Conservation (phyloP, 2,797 vertebrate species). For the Sebastes nivosus region DNA sequence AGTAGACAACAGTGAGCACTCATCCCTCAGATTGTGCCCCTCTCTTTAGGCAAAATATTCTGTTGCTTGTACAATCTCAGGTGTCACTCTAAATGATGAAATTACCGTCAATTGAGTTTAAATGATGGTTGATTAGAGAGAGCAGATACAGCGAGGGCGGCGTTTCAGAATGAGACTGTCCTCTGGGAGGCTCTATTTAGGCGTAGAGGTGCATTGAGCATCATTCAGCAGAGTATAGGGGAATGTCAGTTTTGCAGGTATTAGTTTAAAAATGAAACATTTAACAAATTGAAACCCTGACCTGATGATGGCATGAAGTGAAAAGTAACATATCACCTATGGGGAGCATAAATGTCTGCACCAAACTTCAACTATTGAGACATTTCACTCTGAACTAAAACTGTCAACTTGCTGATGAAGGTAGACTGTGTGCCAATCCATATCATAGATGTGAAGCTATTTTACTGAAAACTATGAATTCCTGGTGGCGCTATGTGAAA, state of each 20-base stretch:
- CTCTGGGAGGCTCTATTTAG: constrained; percentile 19
- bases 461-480: neutral
- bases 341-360: neutral
- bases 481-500: neutral
- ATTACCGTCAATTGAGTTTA: constrained; percentile 43
- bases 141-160: constrained; percentile 25
- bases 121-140: constrained; percentile 47
- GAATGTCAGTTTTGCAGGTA: constrained; percentile 11
- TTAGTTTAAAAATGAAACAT: constrained; percentile 2
- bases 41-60: neutral
- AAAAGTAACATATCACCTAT: neutral
- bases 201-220: constrained; percentile 1
- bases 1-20: constrained; percentile 32
- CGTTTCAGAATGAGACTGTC: constrained; percentile 23
- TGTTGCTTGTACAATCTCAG: neutral
- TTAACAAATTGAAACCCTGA: neutral
- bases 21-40: constrained; percentile 5
- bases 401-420: neutral
- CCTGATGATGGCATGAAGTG: neutral
- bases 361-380: neutral
- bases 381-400: neutral
- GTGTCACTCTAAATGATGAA: constrained; percentile 28
- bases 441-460: neutral
- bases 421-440: neutral
- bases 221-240: constrained; percentile 2